phyloP scores from a whole-genome alignment of 1,140 invertebrate genomes.

The Rhopalosiphum padi region DNA sequence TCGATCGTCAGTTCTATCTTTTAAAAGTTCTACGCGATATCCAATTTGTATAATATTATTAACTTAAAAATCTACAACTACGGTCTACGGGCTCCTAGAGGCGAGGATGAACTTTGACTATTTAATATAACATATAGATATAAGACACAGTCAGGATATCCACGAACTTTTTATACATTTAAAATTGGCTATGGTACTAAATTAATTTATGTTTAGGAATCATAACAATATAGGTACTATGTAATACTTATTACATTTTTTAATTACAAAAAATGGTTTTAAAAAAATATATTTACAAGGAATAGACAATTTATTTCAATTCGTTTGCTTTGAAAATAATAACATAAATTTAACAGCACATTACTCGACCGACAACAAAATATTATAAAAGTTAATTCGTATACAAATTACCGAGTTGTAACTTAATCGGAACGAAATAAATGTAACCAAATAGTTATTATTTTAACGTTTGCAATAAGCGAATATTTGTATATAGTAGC shows the following conservation, averaged over 20 bases:
- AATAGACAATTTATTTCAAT: background rate
- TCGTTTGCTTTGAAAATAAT: background rate
- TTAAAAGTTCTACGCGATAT: too few species aligned
- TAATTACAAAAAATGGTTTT: background rate
- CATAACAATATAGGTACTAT: background rate
- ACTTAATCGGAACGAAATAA: background rate
- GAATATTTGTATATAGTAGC: background rate
- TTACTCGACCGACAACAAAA: background rate
- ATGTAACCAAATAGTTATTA: conserved; percentile 2
- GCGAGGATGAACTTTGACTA: too few species aligned
- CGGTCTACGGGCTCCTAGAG: too few species aligned
- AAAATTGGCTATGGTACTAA: too few species aligned
- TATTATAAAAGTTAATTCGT: background rate
- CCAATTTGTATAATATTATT: too few species aligned
- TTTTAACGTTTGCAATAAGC: background rate
- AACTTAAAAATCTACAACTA: too few species aligned
- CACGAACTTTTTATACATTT: too few species aligned
- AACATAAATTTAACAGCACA: background rate
- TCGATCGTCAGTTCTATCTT: too few species aligned
- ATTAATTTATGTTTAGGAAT: too few species aligned
- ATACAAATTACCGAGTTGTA: background rate
- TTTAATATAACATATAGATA: too few species aligned
- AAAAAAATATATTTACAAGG: background rate
- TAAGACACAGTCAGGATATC: too few species aligned
- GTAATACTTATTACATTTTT: background rate